Base-by-base conservation (phyloP, 23 tunicate species). In the Halocynthia aurantium region DNA sequence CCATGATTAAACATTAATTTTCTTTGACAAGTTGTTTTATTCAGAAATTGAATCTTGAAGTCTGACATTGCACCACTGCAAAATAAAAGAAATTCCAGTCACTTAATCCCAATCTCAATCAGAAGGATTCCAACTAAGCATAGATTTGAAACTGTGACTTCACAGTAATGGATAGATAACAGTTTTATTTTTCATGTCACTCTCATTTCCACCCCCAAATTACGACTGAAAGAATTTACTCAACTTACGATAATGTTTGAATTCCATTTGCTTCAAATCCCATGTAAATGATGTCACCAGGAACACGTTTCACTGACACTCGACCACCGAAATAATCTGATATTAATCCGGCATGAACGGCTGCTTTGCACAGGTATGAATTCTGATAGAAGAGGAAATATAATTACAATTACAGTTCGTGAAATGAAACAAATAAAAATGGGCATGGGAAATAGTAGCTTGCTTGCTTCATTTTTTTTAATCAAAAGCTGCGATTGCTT, bases 321-420 rank as follows among this genome's bases (percentile, higher is more conserved):
- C 85, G 57, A 7, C 98, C 98, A 8, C 98, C 98, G 6, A 80
- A 69, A 10, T 12, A 12, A 57, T 92, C 92, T 8, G 92, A 81
- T 57, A 85, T 92, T 9, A 92, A 87, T 53, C 98, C 98, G 0
- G 92, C 98, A 73, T 92, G 98, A 13, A 86, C 88, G 0, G 98
- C 98, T 18, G 98, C 84, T 69, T 77, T 76, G 58, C 98, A 92
- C 52, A 92, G 21, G 51, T 77, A 72, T 8, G 98, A 92, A 53
- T 80, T 82, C 98, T 92, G 76, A 7, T 4, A 0, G 21, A 70
- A 71, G 70, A 8, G 4, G 52, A 5, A 50, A 13, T 15, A 54
- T 0, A 53, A 69, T 15, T 15, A 60, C 64, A n/a, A 15, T 15
- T 60, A 1, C 64, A n/a, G n/a, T 60, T 15, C 4, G 72, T 52